Conservation (phyloP, 2,797 vertebrate species). For the Hoplostethus mediterraneus region DNA sequence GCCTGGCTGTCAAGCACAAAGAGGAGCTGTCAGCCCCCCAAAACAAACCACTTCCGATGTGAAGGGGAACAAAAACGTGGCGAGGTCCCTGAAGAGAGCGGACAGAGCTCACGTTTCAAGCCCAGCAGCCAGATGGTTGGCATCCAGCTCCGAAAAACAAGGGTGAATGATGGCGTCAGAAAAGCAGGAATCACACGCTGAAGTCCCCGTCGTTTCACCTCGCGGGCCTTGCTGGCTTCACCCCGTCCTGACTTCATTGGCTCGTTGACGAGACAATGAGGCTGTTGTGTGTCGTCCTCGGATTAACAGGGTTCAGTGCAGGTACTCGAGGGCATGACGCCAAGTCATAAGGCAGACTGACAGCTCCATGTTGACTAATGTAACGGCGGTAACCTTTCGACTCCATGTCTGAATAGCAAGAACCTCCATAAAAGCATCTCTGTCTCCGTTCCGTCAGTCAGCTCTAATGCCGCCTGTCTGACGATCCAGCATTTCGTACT, state of each 20-base stretch:
- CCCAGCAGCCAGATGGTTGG: constrained; percentile 20
- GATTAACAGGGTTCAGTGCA: constrained; percentile 22
- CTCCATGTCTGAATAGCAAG: background rate
- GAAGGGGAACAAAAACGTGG: constrained; percentile 62
- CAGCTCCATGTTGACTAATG: constrained; percentile 12
- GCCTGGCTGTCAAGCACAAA: constrained; percentile 73
- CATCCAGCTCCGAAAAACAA: constrained; percentile 57
- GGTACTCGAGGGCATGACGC: constrained; percentile 25
- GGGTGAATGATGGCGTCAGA: constrained; percentile 64
- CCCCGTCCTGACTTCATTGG: background rate
- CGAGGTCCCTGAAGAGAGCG: constrained; percentile 58
- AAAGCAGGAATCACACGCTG: constrained; percentile 55
- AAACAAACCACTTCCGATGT: constrained; percentile 81
- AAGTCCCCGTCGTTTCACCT: constrained; percentile 42
- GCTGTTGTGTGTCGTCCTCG: background rate
- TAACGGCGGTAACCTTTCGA: background rate
- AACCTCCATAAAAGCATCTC: background rate
- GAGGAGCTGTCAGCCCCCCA: constrained; percentile 69
- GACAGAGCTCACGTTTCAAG: constrained; percentile 59
- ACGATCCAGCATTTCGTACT: background rate
- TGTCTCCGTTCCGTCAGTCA: background rate
- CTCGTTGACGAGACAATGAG: constrained; percentile 22
- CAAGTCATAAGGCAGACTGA: constrained; percentile 36
- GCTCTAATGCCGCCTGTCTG: too few relatives aligned
- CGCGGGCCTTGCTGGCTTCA: constrained; percentile 31